Base-by-base conservation (phyloP, 2,113 vertebrate genomes). In the Anhinga anhinga region DNA sequence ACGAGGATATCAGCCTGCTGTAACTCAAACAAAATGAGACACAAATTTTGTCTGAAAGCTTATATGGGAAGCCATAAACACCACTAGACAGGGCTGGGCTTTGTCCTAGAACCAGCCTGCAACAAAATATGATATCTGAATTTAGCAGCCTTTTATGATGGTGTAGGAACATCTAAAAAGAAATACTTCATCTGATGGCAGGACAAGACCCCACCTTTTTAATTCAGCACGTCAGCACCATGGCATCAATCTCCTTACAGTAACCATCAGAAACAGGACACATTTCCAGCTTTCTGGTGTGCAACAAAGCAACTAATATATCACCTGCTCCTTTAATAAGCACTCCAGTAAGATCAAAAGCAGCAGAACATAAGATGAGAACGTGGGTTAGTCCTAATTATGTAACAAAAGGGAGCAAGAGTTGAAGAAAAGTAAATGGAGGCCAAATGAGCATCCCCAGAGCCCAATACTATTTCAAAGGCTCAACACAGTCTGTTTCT, bases 11-110 rank as follows among this genome's bases (percentile, higher is more conserved):
- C 59, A 76, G 38, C 61, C 82, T 5, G 9, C 89, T 67, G 71
- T 96, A 97, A 97, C 70, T 97, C 98, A 97, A 77, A 86, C 83
- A 49, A 94, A 97, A 97, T 32, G 86, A 96, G 80, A 94, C 56
- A 97, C 90, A 95, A 96, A 95, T 96, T 96, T 90, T 82, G 36
- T 61, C 95, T 95, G 93, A 95, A 93, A 91, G 73, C 52, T 94
- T 95, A 77, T 94, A 96, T 44, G 86, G 92, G 59, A 86, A 95
- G 78, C 85, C 88, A 81, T 97, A 95, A 98, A 98, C 83, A 67
- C 70, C 44, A 27, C 77, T 1, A 53, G 94, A 93, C 93, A 95
- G 79, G 78, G 59, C 85, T 88, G 84, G 70, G 55, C 80, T 92
- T 81, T 93, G 89, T 94, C 96, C 97, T 95, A 65, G 17, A 94